Percentiles rank a stretch among this genome's conserved stretches.
Evolutionary conservation across 2,888 invertebrate species (phyloP).

Genomic region (Microdon myrmicae): DNA sequence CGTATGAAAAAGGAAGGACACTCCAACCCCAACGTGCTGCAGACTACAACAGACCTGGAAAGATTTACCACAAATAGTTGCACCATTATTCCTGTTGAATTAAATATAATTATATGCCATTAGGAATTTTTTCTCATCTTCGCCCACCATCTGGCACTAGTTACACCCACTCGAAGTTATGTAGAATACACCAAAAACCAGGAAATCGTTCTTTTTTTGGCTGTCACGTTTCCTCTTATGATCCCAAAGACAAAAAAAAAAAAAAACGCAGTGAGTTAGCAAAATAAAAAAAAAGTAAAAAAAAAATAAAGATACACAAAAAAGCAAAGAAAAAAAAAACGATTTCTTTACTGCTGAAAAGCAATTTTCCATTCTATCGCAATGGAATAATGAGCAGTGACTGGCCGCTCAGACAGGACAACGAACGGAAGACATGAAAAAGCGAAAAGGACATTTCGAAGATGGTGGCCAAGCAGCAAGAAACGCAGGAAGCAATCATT

Average conservation of each 20-base stretch:
- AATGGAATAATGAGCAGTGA: constrained; percentile 33
- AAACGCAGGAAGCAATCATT: constrained; percentile 30
- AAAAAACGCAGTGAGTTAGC: no score
- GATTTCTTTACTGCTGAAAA: constrained; percentile 21
- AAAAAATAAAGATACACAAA: constrained; percentile 2
- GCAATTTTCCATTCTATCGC: constrained; percentile 39
- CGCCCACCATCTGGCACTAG: no score
- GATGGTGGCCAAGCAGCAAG: constrained; percentile 17
- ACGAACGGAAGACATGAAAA: background rate
- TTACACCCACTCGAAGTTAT: no score
- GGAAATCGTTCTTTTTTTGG: background rate
- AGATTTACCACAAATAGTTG: constrained; percentile 49
- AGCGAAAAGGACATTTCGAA: constrained; percentile 2
- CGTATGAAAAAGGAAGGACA: background rate
- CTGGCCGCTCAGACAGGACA: constrained; percentile 4
- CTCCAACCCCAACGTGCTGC: constrained; percentile 2
- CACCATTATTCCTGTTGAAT: constrained; percentile 48
- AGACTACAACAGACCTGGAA: background rate
- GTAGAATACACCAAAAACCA: no score
- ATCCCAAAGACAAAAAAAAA: constrained; percentile 13
- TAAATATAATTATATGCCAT: constrained; percentile 52
- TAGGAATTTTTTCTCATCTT: constrained; percentile 19
- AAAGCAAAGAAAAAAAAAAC: background rate
- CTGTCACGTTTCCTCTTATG: constrained; percentile 7
- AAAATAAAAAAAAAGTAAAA: constrained; percentile 8